Evolutionary conservation across 2,888 invertebrate species (phyloP).

Genomic region (Leucophenga maculata): DNA sequence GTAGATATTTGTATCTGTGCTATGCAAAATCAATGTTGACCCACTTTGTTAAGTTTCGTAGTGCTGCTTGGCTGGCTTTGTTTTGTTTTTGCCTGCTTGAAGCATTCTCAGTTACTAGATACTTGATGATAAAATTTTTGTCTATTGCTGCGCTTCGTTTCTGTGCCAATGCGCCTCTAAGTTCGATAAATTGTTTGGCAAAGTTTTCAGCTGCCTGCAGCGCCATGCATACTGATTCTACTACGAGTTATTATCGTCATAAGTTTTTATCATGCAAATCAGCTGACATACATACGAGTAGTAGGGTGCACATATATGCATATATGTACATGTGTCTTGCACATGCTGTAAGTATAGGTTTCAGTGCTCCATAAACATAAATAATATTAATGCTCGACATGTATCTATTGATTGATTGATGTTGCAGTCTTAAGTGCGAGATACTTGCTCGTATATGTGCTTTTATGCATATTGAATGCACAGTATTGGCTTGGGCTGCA

Average conservation of each 20-base stretch:
- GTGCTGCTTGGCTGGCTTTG: not conserved
- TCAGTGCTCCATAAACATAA: too few species aligned
- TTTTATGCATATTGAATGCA: not conserved
- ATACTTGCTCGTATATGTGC: constrained; percentile 10
- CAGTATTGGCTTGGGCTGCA: too few species aligned
- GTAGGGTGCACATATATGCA: not conserved
- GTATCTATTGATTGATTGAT: constrained; percentile 41
- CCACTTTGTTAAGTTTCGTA: constrained; percentile 37
- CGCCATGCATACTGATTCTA: not conserved
- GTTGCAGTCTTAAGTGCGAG: constrained; percentile 46
- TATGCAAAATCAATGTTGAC: constrained; percentile 34
- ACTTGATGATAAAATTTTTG: not conserved
- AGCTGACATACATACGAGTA: constrained; percentile 19
- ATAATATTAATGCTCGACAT: not conserved
- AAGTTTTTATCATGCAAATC: constrained; percentile 41
- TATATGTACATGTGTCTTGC: not conserved
- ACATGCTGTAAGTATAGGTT: not conserved
- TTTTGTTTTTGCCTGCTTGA: constrained; percentile 25
- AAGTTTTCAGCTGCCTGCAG: constrained; percentile 33
- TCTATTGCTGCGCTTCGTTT: not conserved
- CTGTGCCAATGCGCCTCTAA: not conserved
- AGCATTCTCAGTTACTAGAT: constrained; percentile 6
- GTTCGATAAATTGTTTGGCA: constrained; percentile 48
- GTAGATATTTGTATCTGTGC: not conserved
- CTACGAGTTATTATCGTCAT: not conserved